Conservation (phyloP, 2,888 invertebrate genomes). For the Xiphydria camelus region DNA sequence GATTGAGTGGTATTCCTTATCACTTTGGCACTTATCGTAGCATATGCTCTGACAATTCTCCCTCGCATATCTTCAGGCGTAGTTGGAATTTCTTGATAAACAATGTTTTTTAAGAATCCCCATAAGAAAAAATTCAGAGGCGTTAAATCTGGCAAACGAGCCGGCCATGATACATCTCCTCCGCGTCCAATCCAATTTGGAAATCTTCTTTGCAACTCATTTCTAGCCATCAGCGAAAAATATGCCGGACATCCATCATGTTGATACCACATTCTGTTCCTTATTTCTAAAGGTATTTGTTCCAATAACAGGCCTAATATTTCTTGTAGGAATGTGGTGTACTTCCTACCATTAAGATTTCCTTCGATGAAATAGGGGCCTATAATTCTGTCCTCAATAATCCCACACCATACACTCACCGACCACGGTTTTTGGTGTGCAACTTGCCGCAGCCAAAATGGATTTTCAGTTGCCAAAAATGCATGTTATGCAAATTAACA, state of each 20-base stretch:
- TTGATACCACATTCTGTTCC: slow-evolving; percentile 7
- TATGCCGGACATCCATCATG: slow-evolving; percentile 10
- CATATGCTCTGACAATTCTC: no score
- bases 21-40: no score
- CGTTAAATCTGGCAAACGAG: no score
- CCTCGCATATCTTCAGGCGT: no score
- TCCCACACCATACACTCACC: slow-evolving; percentile 14
- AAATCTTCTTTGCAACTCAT: slow-evolving; percentile 2
- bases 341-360: slow-evolving; percentile 9
- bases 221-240: slow-evolving; percentile 6
- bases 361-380: slow-evolving; percentile 13
- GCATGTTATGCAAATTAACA: slow-evolving; percentile 15
- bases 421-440: slow-evolving; percentile 13
- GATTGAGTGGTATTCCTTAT: no score
- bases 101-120: no score
- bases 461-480: slow-evolving; percentile 14
- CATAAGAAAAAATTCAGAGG: no score
- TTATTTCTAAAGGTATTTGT: slow-evolving; percentile 1
- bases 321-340: slow-evolving; percentile 3
- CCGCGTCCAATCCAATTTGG: slow-evolving; percentile 8
- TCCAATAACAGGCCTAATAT: slow-evolving; percentile 6
- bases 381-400: slow-evolving; percentile 7
- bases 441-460: slow-evolving; percentile 13
- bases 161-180: background rate
- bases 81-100: no score